Evolutionary conservation across 2,113 vertebrate species (phyloP).

Genomic region (Meleagris gallopavo): DNA sequence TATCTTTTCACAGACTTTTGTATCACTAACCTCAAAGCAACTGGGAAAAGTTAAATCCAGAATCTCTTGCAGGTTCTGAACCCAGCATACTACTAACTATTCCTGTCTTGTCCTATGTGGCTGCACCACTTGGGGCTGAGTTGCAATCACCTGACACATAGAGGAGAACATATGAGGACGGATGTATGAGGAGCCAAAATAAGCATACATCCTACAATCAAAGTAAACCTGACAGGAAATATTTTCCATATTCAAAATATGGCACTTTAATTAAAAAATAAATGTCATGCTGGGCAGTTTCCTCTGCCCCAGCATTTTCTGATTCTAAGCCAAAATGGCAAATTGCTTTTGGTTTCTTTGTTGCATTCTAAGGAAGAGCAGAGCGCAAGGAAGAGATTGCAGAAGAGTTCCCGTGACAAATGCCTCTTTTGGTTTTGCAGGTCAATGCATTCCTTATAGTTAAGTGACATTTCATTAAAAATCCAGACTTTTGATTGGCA

Average conservation of each 20-base stretch:
- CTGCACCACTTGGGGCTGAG: rapidly evolving
- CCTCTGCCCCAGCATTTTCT: neutral
- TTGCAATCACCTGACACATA: rapidly evolving
- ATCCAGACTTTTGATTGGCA: neutral
- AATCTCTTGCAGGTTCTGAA: neutral
- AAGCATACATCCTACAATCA: neutral
- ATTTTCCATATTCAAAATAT: neutral
- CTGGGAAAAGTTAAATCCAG: neutral
- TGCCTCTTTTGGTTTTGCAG: neutral
- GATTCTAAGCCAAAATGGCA: neutral
- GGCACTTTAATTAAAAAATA: neutral
- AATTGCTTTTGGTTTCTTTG: neutral
- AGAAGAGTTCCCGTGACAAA: neutral
- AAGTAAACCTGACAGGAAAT: neutral
- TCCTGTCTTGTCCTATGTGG: rapidly evolving
- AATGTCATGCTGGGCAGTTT: neutral
- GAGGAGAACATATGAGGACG: neutral
- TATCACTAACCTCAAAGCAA: neutral
- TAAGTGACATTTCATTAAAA: conserved; percentile 11
- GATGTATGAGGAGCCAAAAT: rapidly evolving
- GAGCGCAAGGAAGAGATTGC: neutral
- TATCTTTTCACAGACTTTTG: neutral
- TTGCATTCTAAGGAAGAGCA: neutral
- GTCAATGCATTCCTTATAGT: neutral
- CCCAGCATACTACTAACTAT: neutral